Conservation (phyloP, 2,113 vertebrate species). For the Rattus norvegicus region GRCr8 NC_086019.1:7419501-7420000, state of each 20-base stretch:
- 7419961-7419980: neutral
- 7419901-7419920: slow-evolving; percentile 98
- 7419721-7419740: no score
- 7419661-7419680: neutral
- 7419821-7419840: neutral
- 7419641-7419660: neutral
- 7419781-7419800: neutral
- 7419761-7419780: neutral
- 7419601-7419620: neutral
- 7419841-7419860: slow-evolving; percentile 65
- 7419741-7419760: neutral
- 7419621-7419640: neutral
- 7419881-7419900: slow-evolving; percentile 98
- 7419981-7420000: neutral
- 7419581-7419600: neutral
- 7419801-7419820: neutral
- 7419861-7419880: slow-evolving; percentile 90
- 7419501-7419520: no score
- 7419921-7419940: slow-evolving; percentile 98
- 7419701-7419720: neutral
- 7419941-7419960: slow-evolving; percentile 94
- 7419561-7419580: neutral
- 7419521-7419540: neutral
- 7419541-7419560: neutral
- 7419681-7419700: neutral